Conservation (phyloP, 2,113 vertebrate genomes). For the Phasianus colchicus region DNA sequence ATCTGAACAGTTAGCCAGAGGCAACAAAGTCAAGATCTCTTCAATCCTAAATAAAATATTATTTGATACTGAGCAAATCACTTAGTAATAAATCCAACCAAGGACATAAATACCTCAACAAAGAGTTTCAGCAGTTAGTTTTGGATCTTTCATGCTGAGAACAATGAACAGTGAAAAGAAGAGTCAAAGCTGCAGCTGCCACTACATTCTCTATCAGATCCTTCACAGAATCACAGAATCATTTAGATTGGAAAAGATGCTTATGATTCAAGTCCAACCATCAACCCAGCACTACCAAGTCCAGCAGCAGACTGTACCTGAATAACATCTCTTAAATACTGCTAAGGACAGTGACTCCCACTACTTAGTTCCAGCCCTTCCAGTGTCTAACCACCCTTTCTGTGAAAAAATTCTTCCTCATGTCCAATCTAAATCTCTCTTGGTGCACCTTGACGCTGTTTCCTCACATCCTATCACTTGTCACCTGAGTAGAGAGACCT, state of each 20-base stretch:
- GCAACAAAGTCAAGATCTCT: neutral
- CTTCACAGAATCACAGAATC: neutral
- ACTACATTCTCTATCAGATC: neutral
- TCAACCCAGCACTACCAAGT: neutral
- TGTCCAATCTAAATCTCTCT: neutral
- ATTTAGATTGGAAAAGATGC: neutral
- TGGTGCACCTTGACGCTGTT: neutral
- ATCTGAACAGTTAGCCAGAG: neutral
- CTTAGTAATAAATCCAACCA: neutral
- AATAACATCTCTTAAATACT: neutral
- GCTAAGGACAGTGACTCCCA: neutral
- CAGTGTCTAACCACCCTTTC: neutral
- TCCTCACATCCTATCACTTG: neutral
- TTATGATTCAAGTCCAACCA: neutral
- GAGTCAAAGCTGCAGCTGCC: neutral
- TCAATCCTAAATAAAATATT: neutral
- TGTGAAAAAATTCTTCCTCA: neutral
- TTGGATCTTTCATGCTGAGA: neutral
- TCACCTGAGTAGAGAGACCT: neutral
- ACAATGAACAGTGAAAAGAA: neutral
- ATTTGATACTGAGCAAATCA: neutral
- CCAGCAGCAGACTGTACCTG: neutral
- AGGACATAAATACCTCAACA: neutral
- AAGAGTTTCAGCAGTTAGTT: neutral
- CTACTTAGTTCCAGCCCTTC: neutral